Evolutionary conservation across 1,140 invertebrate genomes (phyloP), one percentile per base, ranked within the genome.

Genomic region (Drosophila dunni): DNA sequence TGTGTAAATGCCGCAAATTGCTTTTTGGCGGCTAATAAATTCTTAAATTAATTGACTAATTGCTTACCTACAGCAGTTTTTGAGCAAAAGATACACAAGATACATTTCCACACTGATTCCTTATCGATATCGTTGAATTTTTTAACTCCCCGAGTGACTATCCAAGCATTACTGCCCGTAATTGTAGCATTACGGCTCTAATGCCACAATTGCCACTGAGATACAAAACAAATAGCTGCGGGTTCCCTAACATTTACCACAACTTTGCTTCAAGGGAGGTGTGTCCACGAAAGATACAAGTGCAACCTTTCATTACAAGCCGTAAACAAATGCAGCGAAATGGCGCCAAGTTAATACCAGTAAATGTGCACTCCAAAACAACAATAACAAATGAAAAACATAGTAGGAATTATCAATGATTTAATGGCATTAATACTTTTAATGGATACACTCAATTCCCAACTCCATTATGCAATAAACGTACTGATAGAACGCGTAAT

Each of bases 1-100:
- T 76, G 51, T 65, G 72, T 83, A 86, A 81, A 64, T 85, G 82
- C 57, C 60, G 79, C 81, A 90, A 90, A 90, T 90, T 90, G 76
- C 75, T 90, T 91, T 88, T 91, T 91, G 89, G 84, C 79, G 75
- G 81, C 85, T 85, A 85, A 89, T 91, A 89, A 91, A 91, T 89
- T 91, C 77, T 64, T 60, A 78, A 88, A 91, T 89, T 82, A 89
- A 91, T 91, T 91, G 88, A 91, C 88, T 91, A 91, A 91, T 91
- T 91, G 83, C 77, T 82, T 86, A 86, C 77, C 86, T 78, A 83
- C 88, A 88, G 76, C 83, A 61, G 3, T 29, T 29, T 29, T 29
- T 0, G 44, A 60, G 76, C 46, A 42, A 42, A 40, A 56, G 53
- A 56, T n/a, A 56, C 33, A 62, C 38, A 62, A 51, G 34, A 20